These are phyloP conservation scores for Coregonus sp. DNA, from an alignment of 2,797 vertebrate genomes.

Conservation along the genomic window DNA sequence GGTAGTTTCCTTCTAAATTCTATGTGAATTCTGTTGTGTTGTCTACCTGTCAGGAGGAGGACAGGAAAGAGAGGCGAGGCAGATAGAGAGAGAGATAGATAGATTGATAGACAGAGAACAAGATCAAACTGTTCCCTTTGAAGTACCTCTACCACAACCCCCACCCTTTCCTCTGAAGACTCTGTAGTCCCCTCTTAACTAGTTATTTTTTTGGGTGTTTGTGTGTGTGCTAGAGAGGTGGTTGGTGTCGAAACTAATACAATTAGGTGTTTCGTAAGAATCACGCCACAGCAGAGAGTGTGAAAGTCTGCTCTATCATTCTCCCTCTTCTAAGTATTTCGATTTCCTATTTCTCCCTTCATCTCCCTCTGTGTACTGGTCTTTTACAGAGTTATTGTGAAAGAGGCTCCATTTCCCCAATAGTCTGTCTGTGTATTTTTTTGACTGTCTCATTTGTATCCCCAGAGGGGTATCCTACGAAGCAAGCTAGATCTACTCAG, in stretches of 20 bases:
- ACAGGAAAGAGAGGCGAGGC: background rate
- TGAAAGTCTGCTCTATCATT: too few species aligned
- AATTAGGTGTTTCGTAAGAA: too few species aligned
- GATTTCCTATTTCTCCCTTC: constrained; percentile 4
- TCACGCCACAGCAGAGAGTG: too few species aligned
- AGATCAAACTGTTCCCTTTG: background rate
- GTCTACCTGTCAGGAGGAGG: too few species aligned
- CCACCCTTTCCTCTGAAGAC: too few species aligned
- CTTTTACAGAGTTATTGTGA: background rate
- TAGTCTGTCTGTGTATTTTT: background rate
- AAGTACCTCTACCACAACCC: background rate
- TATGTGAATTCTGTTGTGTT: background rate
- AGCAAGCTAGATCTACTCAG: too few species aligned
- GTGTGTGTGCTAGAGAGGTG: too few species aligned
- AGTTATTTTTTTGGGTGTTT: too few species aligned
- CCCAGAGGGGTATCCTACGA: background rate
- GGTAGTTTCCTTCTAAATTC: background rate
- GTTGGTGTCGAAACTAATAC: too few species aligned
- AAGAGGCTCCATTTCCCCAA: background rate
- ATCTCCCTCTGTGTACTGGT: background rate
- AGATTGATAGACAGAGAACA: background rate
- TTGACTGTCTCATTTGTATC: background rate
- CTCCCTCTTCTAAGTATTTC: background rate
- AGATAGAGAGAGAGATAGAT: too few species aligned
- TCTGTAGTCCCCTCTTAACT: too few species aligned